Evolutionary conservation across 2,113 vertebrate species (phyloP), one percentile per base, ranked within the genome.

Genomic region (Oncorhynchus tshawytscha): DNA sequence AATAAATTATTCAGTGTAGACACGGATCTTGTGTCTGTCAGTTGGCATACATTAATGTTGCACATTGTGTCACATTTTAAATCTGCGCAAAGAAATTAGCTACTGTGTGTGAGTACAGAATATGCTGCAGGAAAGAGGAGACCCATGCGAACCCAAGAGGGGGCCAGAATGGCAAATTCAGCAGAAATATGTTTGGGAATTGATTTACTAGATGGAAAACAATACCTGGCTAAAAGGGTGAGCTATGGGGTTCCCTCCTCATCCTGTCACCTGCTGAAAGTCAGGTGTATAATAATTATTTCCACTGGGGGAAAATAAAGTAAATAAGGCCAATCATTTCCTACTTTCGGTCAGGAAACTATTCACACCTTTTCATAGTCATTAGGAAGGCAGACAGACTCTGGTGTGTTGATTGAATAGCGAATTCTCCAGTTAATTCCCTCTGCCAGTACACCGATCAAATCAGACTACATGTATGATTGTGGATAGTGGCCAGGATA

Each of bases 221-320:
- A 88, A 88, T 70, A 86, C 77, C 60, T 76, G 75, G 81, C 81
- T 86, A 78, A 91, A 87, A 88, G 88, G 89, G 81, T 88, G 82
- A 89, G 64, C 83, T 68, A 29, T 65, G 71, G 85, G 85, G 88
- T 84, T 77, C 72, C 62, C 67, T 73, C 84, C 86, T 86, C 84
- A 86, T 88, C 81, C 85, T 84, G 76, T 79, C 77, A 78, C 86
- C 89, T 72, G 87, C 88, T 91, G 88, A 93, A 93, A 88, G 91
- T 92, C 49, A 77, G 82, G 84, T 25, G 64, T 81, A 83, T 62
- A 89, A 85, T 87, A 75, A 34, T 59, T 73, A 51, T n/a, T 71
- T 13, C 51, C 39, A 54, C 45, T 13, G 22, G 11, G 34, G 4
- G 3, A 15, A 24, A 24, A n/a, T 34, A 13, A 29, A 29, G 27